Percentiles rank a stretch among this genome's conserved stretches.
These are phyloP conservation scores for Aspidiotus destructor DNA, from an alignment of 2,888 invertebrate species.

Conservation along the genomic window DNA sequence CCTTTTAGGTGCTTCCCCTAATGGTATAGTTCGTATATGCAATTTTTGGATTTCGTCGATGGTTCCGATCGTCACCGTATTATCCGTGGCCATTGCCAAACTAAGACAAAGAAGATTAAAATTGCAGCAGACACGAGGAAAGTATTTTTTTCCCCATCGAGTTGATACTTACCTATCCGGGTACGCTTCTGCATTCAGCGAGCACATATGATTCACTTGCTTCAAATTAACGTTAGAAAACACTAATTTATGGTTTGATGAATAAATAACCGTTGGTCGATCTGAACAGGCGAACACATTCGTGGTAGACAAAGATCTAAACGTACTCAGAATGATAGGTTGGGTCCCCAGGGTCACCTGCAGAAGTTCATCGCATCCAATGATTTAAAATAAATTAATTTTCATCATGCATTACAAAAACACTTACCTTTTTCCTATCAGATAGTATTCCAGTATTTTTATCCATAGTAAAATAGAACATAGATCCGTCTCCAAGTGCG, in stretches of 20 bases:
- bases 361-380: constrained; percentile 14
- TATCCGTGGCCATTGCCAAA: constrained; percentile 79
- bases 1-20: constrained; percentile 87
- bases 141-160: not conserved
- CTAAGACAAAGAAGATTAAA: constrained; percentile 43
- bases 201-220: constrained; percentile 96
- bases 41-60: constrained; percentile 98
- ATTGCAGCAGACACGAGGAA: not conserved
- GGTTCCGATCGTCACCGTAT: constrained; percentile 84
- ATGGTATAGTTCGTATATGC: constrained; percentile 88
- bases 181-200: constrained; percentile 88
- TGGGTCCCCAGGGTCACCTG: constrained; percentile 90
- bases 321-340: constrained; percentile 84
- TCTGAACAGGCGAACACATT: constrained; percentile 99
- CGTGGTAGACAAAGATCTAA: constrained; percentile 78
- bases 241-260: constrained; percentile 95
- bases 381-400: constrained; percentile 1
- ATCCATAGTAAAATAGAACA: constrained; percentile 89
- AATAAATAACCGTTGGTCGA: constrained; percentile 96
- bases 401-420: not conserved
- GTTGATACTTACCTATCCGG: constrained; percentile 63
- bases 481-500: constrained; percentile 93
- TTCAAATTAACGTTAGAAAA: constrained; percentile 96
- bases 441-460: constrained; percentile 60
- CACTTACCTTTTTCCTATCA: constrained; percentile 69